These are phyloP conservation scores for Tanypteryx hageni DNA, from an alignment of 2,888 invertebrate genomes.

Conservation along the genomic window DNA sequence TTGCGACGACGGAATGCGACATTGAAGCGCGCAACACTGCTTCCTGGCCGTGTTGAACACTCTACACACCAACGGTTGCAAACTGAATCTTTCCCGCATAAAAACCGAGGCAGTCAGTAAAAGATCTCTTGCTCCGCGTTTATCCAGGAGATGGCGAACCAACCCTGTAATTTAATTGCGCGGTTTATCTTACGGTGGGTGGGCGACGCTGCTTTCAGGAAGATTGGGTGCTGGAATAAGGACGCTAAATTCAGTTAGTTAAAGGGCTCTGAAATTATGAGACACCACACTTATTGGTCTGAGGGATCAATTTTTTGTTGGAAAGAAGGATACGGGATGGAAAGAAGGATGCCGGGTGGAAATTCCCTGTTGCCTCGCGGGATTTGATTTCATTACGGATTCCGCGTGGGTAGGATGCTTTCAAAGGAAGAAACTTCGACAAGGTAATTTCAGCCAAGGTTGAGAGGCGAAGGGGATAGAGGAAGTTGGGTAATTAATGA, in stretches of 20 bases:
- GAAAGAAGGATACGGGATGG: too few relatives aligned
- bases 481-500: too few relatives aligned
- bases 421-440: too few relatives aligned
- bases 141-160: neutral
- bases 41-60: neutral
- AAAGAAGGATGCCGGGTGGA: too few relatives aligned
- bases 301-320: too few relatives aligned
- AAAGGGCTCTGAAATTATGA: neutral
- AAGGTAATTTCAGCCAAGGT: too few relatives aligned
- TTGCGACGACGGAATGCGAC: neutral
- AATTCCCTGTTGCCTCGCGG: too few relatives aligned
- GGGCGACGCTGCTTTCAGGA: neutral
- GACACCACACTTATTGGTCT: neutral
- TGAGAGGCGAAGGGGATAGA: too few relatives aligned
- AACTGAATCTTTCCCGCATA: neutral
- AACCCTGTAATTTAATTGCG: neutral
- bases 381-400: too few relatives aligned
- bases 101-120: neutral
- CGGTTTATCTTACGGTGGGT: neutral
- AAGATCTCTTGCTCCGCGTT: neutral
- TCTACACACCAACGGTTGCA: neutral
- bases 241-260: neutral
- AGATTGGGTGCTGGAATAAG: neutral
- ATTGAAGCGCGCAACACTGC: neutral
- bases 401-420: too few relatives aligned